Evolutionary conservation across 2,113 vertebrate genomes (phyloP), one percentile per base, ranked within the genome.

Genomic region (Hippocampus comes): DNA sequence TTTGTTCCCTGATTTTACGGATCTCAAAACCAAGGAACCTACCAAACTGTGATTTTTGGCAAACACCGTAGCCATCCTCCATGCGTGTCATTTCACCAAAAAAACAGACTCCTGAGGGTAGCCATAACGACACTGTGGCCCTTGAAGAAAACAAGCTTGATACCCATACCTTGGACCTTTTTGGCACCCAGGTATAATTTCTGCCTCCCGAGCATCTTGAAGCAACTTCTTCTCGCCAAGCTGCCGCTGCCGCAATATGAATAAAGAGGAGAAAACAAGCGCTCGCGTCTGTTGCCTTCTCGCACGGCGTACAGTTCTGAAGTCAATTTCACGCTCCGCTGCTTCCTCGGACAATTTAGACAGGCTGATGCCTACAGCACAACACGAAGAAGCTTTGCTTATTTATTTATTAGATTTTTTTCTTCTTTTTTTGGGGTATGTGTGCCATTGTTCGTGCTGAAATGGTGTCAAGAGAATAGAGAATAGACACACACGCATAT

Each of bases 321-420:
- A 94, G 89, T 93, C 91, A 95, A 91, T 94, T 94, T 93, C 92
- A 93, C 87, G 88, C 90, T 92, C 79, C 76, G 77, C 73, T 89
- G 90, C 80, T 66, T 90, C 88, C 79, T 86, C 85, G 93, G 91
- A 92, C 91, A 93, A 91, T 93, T 90, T 90, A 91, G 91, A 91
- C 90, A 92, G 89, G 83, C 89, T 91, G 91, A 90, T 84, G 84
- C 89, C 93, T 88, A 85, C 87, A 89, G 90, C 88, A 89, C 82
- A 91, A 89, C 89, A 89, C 88, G 88, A 87, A 90, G 86, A 92
- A 90, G 92, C 89, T 88, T 88, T 88, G 86, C 86, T 88, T 38
- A 38, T 90, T 90, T 91, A 88, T 11, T 12, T 23, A 4, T 23
- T 11, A 10, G 5, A 9, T 10, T 11, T 8, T 55, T 21, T n/a